phyloP scores from a whole-genome alignment of 2,888 invertebrate species.

The Emmelina monodactyla region DNA sequence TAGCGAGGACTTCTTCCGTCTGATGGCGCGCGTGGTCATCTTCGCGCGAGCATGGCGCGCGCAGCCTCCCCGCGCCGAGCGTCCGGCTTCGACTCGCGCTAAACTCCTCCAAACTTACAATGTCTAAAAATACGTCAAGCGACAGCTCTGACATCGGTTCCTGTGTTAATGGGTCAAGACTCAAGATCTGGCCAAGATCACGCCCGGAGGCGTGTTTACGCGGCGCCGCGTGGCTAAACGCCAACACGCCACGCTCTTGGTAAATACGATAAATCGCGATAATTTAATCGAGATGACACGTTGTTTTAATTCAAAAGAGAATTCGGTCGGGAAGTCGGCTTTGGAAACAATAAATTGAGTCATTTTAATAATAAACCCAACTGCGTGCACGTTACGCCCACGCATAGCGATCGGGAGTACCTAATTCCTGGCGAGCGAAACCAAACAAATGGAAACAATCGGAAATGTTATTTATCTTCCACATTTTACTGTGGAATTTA shows the following conservation, averaged over 20 bases:
- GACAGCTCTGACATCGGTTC: conserved; percentile 54
- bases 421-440: too few species aligned
- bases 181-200: conserved; percentile 67
- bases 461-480: too few species aligned
- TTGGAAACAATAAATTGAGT: background rate
- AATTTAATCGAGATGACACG: background rate
- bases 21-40: conserved; percentile 82
- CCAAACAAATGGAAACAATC: too few species aligned
- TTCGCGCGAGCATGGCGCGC: conserved; percentile 20
- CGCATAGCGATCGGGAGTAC: too few species aligned
- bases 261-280: conserved; percentile 6
- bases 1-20: conserved; percentile 88
- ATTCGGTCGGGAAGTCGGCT: background rate
- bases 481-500: too few species aligned
- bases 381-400: too few species aligned
- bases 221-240: conserved; percentile 29
- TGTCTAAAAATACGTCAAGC: conserved; percentile 54
- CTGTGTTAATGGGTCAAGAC: conserved; percentile 65
- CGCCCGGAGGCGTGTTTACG: conserved; percentile 50
- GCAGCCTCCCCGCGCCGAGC: conserved; percentile 6
- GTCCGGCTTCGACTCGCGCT: conserved; percentile 21
- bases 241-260: conserved; percentile 22
- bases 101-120: conserved; percentile 28
- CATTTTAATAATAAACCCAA: background rate
- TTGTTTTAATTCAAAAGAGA: background rate